Percentiles rank a stretch among this genome's conserved stretches.
phyloP scores from a whole-genome alignment of 2,888 invertebrate genomes.

The Drosophila maculinotata region DNA sequence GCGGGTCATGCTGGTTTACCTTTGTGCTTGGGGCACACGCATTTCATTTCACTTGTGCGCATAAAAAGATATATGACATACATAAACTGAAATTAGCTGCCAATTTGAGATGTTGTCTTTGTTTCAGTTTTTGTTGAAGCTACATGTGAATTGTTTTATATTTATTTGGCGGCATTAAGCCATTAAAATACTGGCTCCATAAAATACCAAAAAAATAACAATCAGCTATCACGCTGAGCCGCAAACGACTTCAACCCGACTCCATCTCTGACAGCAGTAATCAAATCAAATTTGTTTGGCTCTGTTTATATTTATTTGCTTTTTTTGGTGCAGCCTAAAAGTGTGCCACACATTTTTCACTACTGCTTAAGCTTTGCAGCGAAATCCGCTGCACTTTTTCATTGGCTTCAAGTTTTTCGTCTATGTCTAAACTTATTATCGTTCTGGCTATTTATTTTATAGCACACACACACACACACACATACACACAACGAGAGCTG shows the following conservation, averaged over 20 bases:
- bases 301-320: conserved; percentile 23
- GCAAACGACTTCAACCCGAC: conserved; percentile 9
- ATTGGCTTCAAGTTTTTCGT: conserved; percentile 75
- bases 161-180: conserved; percentile 70
- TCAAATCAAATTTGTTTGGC: conserved; percentile 76
- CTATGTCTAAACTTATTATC: conserved; percentile 77
- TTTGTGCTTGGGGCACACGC: conserved; percentile 22
- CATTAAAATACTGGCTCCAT: conserved; percentile 66
- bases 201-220: conserved; percentile 43
- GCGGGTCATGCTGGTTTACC: conserved; percentile 63
- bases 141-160: conserved; percentile 75
- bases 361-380: conserved; percentile 67
- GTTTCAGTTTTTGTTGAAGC: conserved; percentile 23
- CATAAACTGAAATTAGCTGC: conserved; percentile 76
- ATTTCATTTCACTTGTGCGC: conserved; percentile 35
- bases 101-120: conserved; percentile 69
- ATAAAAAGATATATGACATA: conserved; percentile 64
- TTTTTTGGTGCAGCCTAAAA: conserved; percentile 69
- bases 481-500: conserved; percentile 19
- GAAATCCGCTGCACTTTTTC: conserved; percentile 78
- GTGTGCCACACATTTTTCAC: conserved; percentile 71
- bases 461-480: conserved; percentile 44
- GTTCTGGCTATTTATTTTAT: conserved; percentile 76
- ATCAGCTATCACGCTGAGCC: conserved; percentile 53
- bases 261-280: conserved; percentile 41